A percentile compares a stretch with the other conserved stretches of the same genome.
Evolutionary conservation across 1,140 invertebrate species (phyloP).

Genomic region (Formica selysi): DNA sequence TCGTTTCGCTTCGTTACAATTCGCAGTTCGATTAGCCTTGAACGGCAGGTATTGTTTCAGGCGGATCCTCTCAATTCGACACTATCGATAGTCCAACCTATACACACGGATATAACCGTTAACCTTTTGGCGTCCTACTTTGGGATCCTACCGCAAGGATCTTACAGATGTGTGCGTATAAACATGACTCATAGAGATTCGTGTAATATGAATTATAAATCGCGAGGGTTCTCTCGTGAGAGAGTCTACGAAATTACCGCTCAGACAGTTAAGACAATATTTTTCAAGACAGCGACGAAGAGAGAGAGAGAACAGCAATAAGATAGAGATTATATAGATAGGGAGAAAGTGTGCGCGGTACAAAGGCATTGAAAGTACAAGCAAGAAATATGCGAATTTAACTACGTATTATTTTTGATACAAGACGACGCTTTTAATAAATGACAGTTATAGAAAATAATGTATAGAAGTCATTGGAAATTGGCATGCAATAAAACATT

Average conservation of each 20-base stretch:
- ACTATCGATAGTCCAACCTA: slow-evolving; percentile 41
- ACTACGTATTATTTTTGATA: neutral
- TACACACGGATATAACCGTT: slow-evolving; percentile 74
- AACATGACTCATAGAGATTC: slow-evolving; percentile 74
- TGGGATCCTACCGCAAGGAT: slow-evolving; percentile 5
- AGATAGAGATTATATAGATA: slow-evolving; percentile 39
- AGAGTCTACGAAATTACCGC: slow-evolving; percentile 59
- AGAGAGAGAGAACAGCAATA: slow-evolving; percentile 27
- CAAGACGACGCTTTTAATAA: neutral
- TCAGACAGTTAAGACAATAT: slow-evolving; percentile 62
- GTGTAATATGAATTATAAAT: slow-evolving; percentile 76
- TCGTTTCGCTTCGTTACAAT: slow-evolving; percentile 36
- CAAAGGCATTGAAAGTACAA: slow-evolving; percentile 29
- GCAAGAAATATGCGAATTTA: slow-evolving; percentile 26
- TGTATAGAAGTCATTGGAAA: neutral
- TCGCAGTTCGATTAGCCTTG: slow-evolving; percentile 67
- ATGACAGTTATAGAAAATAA: neutral
- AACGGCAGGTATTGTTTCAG: slow-evolving; percentile 66
- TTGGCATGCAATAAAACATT: neutral
- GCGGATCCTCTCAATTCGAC: slow-evolving; percentile 39
- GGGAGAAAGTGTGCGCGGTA: slow-evolving; percentile 16
- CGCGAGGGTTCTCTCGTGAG: slow-evolving; percentile 49
- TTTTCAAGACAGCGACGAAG: slow-evolving; percentile 44
- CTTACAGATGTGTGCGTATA: slow-evolving; percentile 51
- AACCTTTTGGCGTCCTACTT: slow-evolving; percentile 77